A percentile compares a stretch with the other conserved stretches of the same genome.
Conservation (phyloP, 2,888 invertebrate species). For the Zaprionus bogoriensis region DNA sequence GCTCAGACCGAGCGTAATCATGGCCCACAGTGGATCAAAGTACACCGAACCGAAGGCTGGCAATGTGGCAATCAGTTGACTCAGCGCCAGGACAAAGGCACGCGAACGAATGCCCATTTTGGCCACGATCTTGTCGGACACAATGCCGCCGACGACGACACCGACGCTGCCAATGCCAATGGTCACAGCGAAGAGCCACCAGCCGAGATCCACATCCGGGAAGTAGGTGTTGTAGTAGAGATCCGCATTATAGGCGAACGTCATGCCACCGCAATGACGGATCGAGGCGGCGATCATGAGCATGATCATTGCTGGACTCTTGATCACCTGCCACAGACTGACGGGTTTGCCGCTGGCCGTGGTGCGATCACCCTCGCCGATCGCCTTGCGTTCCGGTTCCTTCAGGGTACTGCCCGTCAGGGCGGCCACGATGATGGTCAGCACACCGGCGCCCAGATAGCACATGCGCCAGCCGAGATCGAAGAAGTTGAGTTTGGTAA, state of each 20-base stretch:
- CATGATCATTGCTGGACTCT: constrained; percentile 90
- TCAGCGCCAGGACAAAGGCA: constrained; percentile 90
- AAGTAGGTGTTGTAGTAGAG: constrained; percentile 94
- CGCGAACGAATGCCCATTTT: constrained; percentile 93
- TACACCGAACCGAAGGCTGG: constrained; percentile 93
- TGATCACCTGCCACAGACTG: constrained; percentile 89
- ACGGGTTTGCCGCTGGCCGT: constrained; percentile 84
- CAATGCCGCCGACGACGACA: constrained; percentile 88
- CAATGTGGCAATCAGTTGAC: constrained; percentile 92
- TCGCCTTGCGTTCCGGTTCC: constrained; percentile 90
- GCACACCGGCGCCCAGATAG: constrained; percentile 90
- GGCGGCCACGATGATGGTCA: constrained; percentile 88
- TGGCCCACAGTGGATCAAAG: constrained; percentile 91
- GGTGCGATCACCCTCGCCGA: constrained; percentile 86
- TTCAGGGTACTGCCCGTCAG: constrained; percentile 89
- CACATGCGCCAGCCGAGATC: constrained; percentile 92
- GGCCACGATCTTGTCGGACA: constrained; percentile 93
- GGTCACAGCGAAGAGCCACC: constrained; percentile 95
- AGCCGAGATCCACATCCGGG: constrained; percentile 94
- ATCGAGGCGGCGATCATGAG: constrained; percentile 94
- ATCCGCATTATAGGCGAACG: constrained; percentile 95
- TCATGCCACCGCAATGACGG: constrained; percentile 94
- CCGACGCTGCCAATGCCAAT: constrained; percentile 90
- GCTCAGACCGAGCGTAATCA: constrained; percentile 93
- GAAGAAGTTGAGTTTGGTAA: constrained; percentile 89